phyloP scores from a whole-genome alignment of 2,113 vertebrate genomes.

The Chlorodrepanis virens region DNA sequence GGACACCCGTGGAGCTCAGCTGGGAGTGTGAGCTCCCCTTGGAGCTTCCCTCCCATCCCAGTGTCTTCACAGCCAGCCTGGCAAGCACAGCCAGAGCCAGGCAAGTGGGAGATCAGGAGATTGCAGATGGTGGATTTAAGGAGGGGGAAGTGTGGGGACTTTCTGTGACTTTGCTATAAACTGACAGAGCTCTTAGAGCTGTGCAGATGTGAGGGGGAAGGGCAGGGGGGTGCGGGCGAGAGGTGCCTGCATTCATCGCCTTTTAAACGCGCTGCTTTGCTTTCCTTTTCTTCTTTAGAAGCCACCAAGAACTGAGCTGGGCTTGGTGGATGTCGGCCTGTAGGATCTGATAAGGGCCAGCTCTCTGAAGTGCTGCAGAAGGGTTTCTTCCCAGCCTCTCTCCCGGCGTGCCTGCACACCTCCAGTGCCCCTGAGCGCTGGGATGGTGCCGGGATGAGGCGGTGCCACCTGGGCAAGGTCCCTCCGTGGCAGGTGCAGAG shows the following conservation, averaged over 20 bases:
- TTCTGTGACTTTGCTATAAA: conserved; percentile 4
- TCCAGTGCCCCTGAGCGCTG: not conserved
- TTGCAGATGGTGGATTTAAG: not conserved
- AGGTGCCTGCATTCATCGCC: not conserved
- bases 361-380: not conserved
- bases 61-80: rapidly evolving
- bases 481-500: not conserved
- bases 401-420: not conserved
- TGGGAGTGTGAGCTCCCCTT: rapidly evolving
- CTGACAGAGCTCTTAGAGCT: not conserved
- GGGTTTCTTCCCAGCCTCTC: not conserved
- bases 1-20: not conserved
- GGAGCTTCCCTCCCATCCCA: not conserved
- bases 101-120: not conserved
- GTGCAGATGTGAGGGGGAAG: not conserved
- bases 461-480: not conserved
- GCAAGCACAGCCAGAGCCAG: not conserved
- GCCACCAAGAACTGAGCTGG: not conserved
- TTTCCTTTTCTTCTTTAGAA: not conserved
- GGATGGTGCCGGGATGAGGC: rapidly evolving
- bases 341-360: not conserved
- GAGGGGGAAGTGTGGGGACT: conserved; percentile 11
- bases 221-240: not conserved
- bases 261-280: rapidly evolving
- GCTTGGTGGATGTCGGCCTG: not conserved